Conservation (phyloP, 2,888 invertebrate genomes). For the Drosophila barbarae region DNA sequence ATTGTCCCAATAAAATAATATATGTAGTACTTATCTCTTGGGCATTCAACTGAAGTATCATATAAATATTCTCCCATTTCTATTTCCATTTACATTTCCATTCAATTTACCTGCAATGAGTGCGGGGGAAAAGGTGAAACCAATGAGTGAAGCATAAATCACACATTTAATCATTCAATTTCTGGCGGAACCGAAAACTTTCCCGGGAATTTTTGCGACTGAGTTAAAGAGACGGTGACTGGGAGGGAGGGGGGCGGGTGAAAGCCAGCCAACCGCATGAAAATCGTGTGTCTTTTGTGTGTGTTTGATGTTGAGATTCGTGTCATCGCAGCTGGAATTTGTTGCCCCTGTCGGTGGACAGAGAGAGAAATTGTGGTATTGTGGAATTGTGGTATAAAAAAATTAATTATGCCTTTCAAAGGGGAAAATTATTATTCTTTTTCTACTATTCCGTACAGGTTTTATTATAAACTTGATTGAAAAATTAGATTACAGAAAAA, state of each 20-base stretch:
- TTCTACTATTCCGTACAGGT: too few species aligned
- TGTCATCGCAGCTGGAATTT: constrained; percentile 30
- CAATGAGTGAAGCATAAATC: constrained; percentile 23
- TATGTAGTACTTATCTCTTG: too few species aligned
- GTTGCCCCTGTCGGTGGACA: constrained; percentile 8
- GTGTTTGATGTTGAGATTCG: constrained; percentile 34
- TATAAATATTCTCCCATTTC: background rate
- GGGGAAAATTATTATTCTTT: too few species aligned
- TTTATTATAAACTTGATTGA: too few species aligned
- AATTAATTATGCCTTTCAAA: too few species aligned
- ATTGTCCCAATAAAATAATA: too few species aligned
- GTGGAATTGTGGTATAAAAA: background rate
- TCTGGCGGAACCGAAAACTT: constrained; percentile 12
- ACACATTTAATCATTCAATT: constrained; percentile 27
- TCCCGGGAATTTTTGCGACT: background rate
- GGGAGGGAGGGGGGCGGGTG: background rate
- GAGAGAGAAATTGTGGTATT: background rate
- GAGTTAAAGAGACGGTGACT: background rate
- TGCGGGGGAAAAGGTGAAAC: background rate
- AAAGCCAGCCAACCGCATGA: constrained; percentile 12
- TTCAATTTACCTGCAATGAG: constrained; percentile 22
- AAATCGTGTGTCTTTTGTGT: constrained; percentile 12
- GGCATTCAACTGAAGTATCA: background rate
- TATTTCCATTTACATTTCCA: background rate
- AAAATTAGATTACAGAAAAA: too few species aligned